Conservation (phyloP, 2,113 vertebrate species). For the Malurus alboscapulatus region DNA sequence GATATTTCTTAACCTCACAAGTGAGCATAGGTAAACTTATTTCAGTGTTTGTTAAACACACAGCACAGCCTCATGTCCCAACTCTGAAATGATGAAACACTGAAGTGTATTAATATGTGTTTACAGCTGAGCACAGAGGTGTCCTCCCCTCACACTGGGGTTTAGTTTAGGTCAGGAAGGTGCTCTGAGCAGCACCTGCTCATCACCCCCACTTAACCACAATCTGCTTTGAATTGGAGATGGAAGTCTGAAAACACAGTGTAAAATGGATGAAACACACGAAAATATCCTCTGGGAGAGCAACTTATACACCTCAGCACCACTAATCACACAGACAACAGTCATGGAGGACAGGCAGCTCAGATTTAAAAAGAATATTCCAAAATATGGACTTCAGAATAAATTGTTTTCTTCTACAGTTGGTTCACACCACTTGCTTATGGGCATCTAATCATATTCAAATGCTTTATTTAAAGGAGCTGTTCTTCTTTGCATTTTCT, state of each 20-base stretch:
- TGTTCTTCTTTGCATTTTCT: not conserved
- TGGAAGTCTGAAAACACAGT: not conserved
- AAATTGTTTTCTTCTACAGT: not conserved
- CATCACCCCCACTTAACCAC: not conserved
- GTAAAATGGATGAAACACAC: not conserved
- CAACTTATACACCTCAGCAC: not conserved
- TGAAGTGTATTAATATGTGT: fast-evolving
- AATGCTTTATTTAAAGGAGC: not conserved
- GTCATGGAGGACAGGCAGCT: fast-evolving
- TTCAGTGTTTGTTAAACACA: not conserved
- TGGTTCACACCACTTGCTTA: not conserved
- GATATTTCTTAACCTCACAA: not conserved
- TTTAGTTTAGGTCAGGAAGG: not conserved
- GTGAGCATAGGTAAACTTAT: not conserved
- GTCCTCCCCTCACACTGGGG: not conserved
- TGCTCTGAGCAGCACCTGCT: not conserved
- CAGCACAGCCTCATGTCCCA: not conserved
- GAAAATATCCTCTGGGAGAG: not conserved
- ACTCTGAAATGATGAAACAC: not conserved
- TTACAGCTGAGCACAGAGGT: not conserved
- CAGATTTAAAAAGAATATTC: not conserved
- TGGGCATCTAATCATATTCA: not conserved
- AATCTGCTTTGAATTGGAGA: not conserved
- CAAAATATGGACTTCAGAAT: not conserved
- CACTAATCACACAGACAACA: not conserved